Conservation (phyloP, 2,797 vertebrate genomes). For the Megalops cyprinoides region DNA sequence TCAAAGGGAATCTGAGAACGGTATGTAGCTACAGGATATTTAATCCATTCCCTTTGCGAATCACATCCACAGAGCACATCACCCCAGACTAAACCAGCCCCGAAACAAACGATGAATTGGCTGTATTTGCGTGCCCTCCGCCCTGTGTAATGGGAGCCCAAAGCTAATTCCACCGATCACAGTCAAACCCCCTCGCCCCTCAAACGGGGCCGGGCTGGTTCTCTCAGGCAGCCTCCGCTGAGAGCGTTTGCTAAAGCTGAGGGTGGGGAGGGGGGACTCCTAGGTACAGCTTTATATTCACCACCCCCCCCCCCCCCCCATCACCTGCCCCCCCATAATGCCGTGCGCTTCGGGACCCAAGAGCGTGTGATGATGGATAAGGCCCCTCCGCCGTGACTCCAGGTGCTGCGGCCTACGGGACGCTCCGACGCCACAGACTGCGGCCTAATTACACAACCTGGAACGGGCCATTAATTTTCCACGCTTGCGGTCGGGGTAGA, state of each 20-base stretch:
- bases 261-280: constrained; percentile 67
- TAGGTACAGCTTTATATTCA: constrained; percentile 76
- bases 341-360: constrained; percentile 59
- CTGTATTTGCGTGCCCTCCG: constrained; percentile 84
- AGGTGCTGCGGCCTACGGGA: constrained; percentile 25
- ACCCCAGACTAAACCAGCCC: constrained; percentile 90
- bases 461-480: constrained; percentile 65
- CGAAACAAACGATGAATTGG: constrained; percentile 95
- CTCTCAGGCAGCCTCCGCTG: constrained; percentile 74
- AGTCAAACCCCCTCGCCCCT: constrained; percentile 79
- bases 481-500: constrained; percentile 58
- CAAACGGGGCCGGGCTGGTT: constrained; percentile 78
- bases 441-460: constrained; percentile 66
- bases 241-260: constrained; percentile 77
- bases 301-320: constrained; percentile 63
- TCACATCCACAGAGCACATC: background rate
- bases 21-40: too few species aligned
- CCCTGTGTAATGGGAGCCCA: constrained; percentile 81
- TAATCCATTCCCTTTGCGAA: too few species aligned
- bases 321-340: constrained; percentile 56
- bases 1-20: too few species aligned
- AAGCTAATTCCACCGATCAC: constrained; percentile 84
- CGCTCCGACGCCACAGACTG: constrained; percentile 43
- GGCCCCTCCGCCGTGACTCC: constrained; percentile 53
- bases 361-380: constrained; percentile 74